Conservation (phyloP, 2,797 vertebrate genomes). For the Lindbergichthys nudifrons region DNA sequence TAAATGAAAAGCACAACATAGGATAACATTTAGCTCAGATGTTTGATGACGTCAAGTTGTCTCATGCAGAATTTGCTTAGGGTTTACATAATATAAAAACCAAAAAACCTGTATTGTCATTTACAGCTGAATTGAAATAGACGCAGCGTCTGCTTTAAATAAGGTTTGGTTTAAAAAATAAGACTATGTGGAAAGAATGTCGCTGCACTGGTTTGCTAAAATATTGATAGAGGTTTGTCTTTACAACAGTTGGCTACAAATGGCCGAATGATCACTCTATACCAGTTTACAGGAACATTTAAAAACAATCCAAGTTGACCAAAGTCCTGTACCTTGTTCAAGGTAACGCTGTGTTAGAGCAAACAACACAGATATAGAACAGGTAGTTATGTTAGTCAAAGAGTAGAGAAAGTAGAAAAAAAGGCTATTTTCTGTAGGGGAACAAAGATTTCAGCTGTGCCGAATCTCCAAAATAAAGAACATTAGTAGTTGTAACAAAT, state of each 20-base stretch:
- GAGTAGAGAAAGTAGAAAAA: no score
- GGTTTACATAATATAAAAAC: background rate
- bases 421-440: no score
- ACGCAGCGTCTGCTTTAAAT: constrained; percentile 1
- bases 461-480: background rate
- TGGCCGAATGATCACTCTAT: no score
- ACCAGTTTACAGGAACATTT: no score
- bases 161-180: constrained; percentile 10
- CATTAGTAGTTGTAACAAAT: no score
- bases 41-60: background rate
- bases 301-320: background rate
- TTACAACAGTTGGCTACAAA: no score
- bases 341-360: background rate
- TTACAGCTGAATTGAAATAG: background rate
- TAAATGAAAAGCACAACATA: constrained; percentile 13
- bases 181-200: background rate
- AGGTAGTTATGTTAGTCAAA: background rate
- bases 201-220: background rate
- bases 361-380: background rate
- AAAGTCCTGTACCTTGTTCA: background rate
- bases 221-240: no score
- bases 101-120: background rate
- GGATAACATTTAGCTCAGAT: background rate
- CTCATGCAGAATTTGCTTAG: background rate
- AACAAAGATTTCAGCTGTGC: background rate